These are phyloP conservation scores for Dermatophagoides farinae DNA, from an alignment of 1,140 invertebrate genomes.

Conservation along the genomic window DNA sequence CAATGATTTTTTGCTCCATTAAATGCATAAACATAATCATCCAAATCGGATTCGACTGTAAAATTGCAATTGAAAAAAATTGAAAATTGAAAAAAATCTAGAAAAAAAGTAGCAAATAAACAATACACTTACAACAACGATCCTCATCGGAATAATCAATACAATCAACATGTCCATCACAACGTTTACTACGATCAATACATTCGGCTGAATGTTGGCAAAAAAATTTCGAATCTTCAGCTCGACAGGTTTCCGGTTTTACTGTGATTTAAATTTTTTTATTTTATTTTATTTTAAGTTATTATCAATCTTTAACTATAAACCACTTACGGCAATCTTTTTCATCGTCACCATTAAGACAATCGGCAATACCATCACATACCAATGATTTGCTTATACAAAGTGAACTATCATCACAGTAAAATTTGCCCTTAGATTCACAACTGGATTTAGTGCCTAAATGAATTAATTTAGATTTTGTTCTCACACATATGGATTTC, in stretches of 20 bases:
- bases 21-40: background rate
- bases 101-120: background rate
- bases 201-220: background rate
- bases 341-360: conserved; percentile 25
- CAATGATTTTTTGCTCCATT: background rate
- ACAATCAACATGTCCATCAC: background rate
- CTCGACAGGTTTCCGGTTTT: background rate
- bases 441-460: background rate
- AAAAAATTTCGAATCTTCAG: background rate
- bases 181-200: background rate
- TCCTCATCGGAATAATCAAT: background rate
- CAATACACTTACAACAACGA: conserved; percentile 4
- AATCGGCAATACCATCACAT: conserved; percentile 25
- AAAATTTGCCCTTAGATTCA: conserved; percentile 10
- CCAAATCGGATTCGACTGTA: background rate
- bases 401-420: conserved; percentile 15
- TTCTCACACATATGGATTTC: background rate
- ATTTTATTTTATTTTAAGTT: background rate
- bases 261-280: background rate
- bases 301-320: background rate
- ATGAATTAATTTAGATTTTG: background rate
- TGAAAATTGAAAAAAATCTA: background rate
- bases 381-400: conserved; percentile 21
- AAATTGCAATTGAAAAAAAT: too few relatives aligned
- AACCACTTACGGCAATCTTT: conserved; percentile 17